Conservation (phyloP, 2,113 vertebrate species). For the Oryzias curvinotus region DNA sequence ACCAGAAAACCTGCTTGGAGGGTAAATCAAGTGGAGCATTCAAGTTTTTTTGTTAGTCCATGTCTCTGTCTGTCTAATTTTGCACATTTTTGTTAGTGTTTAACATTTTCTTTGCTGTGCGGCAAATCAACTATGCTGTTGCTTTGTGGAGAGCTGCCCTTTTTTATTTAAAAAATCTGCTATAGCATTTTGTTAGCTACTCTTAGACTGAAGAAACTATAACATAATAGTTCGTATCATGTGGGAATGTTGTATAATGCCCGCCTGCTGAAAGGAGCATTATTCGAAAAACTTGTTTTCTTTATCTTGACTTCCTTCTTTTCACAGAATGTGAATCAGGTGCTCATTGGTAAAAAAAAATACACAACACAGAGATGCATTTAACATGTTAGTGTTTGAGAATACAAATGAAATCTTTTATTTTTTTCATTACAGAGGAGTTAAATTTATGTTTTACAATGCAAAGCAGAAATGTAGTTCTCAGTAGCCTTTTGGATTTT, state of each 20-base stretch:
- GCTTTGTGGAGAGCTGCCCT: too few species aligned
- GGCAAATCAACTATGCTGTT: too few species aligned
- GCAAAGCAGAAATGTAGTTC: constrained; percentile 11
- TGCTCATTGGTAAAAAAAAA: constrained; percentile 1
- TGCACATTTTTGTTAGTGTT: not conserved
- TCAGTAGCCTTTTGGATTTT: constrained; percentile 22
- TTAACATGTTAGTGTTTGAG: not conserved
- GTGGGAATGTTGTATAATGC: not conserved
- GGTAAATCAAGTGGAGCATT: not conserved
- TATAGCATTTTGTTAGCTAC: not conserved
- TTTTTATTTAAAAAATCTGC: too few species aligned
- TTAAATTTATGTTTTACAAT: constrained; percentile 13
- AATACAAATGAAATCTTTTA: not conserved
- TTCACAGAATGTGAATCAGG: constrained; percentile 5
- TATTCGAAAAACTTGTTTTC: constrained; percentile 7
- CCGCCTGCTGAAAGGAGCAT: not conserved
- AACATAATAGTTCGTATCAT: not conserved
- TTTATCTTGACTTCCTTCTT: constrained; percentile 22
- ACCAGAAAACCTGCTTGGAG: constrained; percentile 5
- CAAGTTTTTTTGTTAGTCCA: constrained; percentile 14
- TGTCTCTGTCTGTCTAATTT: constrained; percentile 19
- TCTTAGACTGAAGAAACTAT: not conserved
- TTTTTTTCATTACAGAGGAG: not conserved
- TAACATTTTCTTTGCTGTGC: too few species aligned
- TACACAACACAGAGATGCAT: not conserved